Base-by-base conservation (phyloP, 1,140 invertebrate genomes). In the Drosophila melanica region DNA sequence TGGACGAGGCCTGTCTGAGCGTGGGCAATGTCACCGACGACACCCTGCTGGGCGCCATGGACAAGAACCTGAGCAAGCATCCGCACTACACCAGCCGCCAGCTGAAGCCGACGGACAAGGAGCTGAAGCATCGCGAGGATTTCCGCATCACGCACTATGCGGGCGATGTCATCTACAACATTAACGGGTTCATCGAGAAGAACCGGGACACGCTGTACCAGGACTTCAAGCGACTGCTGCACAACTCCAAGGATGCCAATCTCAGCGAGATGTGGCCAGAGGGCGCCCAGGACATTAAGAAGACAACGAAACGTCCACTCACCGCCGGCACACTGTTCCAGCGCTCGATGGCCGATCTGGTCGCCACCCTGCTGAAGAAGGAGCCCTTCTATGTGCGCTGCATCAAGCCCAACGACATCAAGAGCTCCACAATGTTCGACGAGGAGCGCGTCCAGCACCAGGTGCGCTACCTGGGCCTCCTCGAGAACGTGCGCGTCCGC, bases 341-440 rank as follows among this genome's bases (percentile, higher is more conserved):
- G 91, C 97, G 96, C 82, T 99, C 98, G 2, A 99, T 99, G 96
- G 93, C 96, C 57, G 95, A 96, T 30, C 93, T 99, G 23, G 97
- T 99, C 2, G 94, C 96, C 51, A 98, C 97, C 51, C 92, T 99
- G 75, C 95, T 95, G 9, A 96, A 95, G 89, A 99, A 99, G 93
- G 97, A 98, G 84, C 98, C 98, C 1, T 98, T 98, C 93, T 99
- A 99, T 93, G 97, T 99, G n/a, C 94, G 98, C 47, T 99, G 98
- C 91, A 95, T 98, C 73, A 99, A 99, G 92, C 98, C 98, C 10
- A 99, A 99, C 92, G 97, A 98, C 80, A 94, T 96, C 8, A 99
- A 99, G 93, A 96, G 97, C 50, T 95, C 98, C 0, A 94, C 89
- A 0, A 74, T 92, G 12, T 92, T 92, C 30, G 95, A 97, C 75